A percentile compares a stretch with the other conserved stretches of the same genome.
These are phyloP conservation scores for Schrankia costaestrigalis DNA, from an alignment of 2,888 invertebrate genomes.

Conservation along the genomic window DNA sequence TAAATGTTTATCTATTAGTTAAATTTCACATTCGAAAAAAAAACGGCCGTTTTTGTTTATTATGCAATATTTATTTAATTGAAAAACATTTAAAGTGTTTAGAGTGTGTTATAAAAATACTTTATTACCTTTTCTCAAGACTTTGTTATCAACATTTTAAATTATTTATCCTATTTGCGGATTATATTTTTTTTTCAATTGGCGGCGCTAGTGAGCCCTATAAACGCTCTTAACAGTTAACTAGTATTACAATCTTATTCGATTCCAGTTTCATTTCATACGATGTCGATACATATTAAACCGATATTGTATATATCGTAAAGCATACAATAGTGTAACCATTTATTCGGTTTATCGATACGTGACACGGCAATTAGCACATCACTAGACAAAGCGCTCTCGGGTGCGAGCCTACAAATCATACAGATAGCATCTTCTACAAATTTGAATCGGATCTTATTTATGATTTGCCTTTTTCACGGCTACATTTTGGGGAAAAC, in stretches of 20 bases:
- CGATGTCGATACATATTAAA: conserved; percentile 12
- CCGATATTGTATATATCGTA: conserved; percentile 29
- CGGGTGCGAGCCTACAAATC: conserved; percentile 79
- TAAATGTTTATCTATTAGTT: too few species aligned
- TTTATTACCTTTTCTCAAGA: too few species aligned
- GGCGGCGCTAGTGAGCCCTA: too few species aligned
- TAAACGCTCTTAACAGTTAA: too few species aligned
- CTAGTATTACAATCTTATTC: conserved; percentile 8
- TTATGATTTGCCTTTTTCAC: conserved; percentile 81
- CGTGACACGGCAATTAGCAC: conserved; percentile 68
- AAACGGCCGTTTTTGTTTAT: too few species aligned
- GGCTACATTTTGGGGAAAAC: conserved; percentile 77
- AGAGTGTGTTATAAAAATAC: too few species aligned
- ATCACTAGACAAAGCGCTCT: conserved; percentile 75
- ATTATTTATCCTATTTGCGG: too few species aligned
- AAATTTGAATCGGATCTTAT: conserved; percentile 82
- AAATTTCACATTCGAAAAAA: too few species aligned
- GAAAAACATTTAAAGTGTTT: too few species aligned
- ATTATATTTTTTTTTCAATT: too few species aligned
- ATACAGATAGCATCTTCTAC: conserved; percentile 80
- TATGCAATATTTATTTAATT: too few species aligned
- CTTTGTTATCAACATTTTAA: too few species aligned
- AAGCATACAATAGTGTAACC: conserved; percentile 32
- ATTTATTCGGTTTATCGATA: conserved; percentile 58
- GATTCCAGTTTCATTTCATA: conserved; percentile 9